Evolutionary conservation across 2,797 vertebrate genomes (phyloP).

Genomic region (Avahi laniger): DNA sequence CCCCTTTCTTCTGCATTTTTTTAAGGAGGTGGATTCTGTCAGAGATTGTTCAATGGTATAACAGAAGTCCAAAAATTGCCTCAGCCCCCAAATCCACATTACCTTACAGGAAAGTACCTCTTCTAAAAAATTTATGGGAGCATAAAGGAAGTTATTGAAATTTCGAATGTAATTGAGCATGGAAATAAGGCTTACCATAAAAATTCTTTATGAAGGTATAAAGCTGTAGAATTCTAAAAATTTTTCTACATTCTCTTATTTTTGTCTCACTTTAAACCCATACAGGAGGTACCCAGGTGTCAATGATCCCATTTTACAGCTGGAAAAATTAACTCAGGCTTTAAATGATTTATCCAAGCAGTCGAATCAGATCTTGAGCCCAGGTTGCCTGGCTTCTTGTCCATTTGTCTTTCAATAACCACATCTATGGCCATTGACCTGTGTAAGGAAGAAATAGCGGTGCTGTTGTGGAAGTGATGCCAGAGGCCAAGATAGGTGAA

Average conservation of each 20-base stretch:
- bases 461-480: neutral
- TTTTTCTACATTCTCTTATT: neutral
- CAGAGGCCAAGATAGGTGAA: neutral
- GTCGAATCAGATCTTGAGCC: neutral
- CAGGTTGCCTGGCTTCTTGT: neutral
- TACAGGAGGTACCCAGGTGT: neutral
- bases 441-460: neutral
- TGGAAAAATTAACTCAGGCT: slow-evolving; percentile 42
- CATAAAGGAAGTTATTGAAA: neutral
- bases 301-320: neutral
- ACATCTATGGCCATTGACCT: neutral
- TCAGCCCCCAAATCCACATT: neutral
- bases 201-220: neutral
- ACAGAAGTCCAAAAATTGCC: neutral
- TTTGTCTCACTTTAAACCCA: neutral
- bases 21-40: neutral
- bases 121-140: neutral
- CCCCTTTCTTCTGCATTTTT: neutral
- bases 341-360: neutral
- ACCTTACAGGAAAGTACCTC: neutral
- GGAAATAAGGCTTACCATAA: neutral
- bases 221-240: neutral
- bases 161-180: neutral
- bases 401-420: neutral
- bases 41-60: neutral